Percentiles rank a stretch among this genome's conserved stretches.
phyloP scores from a whole-genome alignment of 2,113 vertebrate genomes.

The Steatornis caripensis region DNA sequence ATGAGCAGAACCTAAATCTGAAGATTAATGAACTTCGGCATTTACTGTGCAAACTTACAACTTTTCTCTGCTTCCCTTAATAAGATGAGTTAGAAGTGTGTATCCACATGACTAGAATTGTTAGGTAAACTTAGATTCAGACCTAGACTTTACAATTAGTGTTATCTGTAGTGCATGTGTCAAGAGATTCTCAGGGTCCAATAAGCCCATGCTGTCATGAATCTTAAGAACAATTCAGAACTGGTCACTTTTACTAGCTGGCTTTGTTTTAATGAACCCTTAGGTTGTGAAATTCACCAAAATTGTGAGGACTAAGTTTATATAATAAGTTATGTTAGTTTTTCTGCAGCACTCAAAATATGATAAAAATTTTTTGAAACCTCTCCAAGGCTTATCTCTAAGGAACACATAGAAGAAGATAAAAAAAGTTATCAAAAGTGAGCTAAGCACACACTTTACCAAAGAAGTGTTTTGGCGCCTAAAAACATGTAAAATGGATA shows the following conservation, averaged over 20 bases:
- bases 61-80: neutral
- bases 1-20: neutral
- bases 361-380: neutral
- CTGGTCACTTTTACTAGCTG: neutral
- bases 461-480: neutral
- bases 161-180: neutral
- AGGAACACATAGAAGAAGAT: neutral
- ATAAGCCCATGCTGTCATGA: neutral
- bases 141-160: neutral
- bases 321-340: neutral
- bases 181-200: accelerated
- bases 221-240: neutral
- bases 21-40: neutral
- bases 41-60: neutral
- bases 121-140: neutral
- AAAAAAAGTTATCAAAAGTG: neutral
- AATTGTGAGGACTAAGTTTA: neutral
- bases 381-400: neutral
- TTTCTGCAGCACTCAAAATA: neutral
- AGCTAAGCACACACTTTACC: neutral
- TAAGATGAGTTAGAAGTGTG: neutral
- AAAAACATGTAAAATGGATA: neutral
- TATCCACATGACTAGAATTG: neutral
- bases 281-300: neutral
- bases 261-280: neutral